These are phyloP conservation scores for Sarcophaga peregrina DNA, from an alignment of 1,140 invertebrate species.

Conservation along the genomic window DNA sequence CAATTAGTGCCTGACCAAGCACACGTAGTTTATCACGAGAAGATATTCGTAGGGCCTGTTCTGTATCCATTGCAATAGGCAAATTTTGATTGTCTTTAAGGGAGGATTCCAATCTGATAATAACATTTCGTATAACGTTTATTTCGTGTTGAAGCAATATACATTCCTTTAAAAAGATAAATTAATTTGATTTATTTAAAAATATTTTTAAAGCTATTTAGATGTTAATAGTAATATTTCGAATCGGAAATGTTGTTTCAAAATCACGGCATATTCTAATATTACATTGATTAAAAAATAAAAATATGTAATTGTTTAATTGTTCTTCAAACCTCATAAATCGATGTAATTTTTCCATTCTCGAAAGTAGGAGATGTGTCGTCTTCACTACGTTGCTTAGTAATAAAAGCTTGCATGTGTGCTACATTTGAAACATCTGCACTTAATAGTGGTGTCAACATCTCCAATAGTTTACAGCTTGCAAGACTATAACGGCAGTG, in stretches of 20 bases:
- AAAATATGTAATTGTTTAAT: constrained; percentile 40
- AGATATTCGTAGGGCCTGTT: constrained; percentile 69
- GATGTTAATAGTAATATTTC: background rate
- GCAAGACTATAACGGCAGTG: constrained; percentile 87
- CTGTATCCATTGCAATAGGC: constrained; percentile 49
- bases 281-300: background rate
- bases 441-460: constrained; percentile 79
- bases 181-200: background rate
- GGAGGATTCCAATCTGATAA: constrained; percentile 75
- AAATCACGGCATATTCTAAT: background rate
- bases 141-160: constrained; percentile 83
- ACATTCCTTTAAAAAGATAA: constrained; percentile 72
- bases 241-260: background rate
- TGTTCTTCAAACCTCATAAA: constrained; percentile 75
- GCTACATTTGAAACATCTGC: constrained; percentile 81
- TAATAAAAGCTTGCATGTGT: constrained; percentile 83
- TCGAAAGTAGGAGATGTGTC: constrained; percentile 66
- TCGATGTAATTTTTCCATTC: constrained; percentile 77
- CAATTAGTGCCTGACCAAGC: constrained; percentile 82
- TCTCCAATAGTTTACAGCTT: constrained; percentile 80
- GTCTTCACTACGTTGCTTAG: constrained; percentile 74
- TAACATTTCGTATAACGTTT: constrained; percentile 80
- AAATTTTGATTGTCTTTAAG: constrained; percentile 52
- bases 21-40: constrained; percentile 83
- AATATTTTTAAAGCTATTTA: background rate